phyloP scores from a whole-genome alignment of 1,140 invertebrate species.

The Apis laboriosa region DNA sequence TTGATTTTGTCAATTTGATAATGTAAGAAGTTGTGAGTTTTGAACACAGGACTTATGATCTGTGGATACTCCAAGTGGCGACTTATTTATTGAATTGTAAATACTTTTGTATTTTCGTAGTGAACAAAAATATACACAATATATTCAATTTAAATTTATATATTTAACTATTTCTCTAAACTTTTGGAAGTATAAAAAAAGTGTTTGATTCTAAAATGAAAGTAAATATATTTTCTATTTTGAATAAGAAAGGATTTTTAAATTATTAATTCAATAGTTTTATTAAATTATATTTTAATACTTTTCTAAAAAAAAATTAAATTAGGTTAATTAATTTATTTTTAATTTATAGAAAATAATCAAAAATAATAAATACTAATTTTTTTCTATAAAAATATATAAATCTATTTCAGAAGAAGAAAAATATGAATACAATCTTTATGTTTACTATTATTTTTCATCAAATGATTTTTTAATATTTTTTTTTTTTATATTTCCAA shows the following conservation, averaged over 20 bases:
- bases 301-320: background rate
- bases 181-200: background rate
- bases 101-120: conserved; percentile 79
- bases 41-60: conserved; percentile 33
- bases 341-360: background rate
- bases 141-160: conserved; percentile 28
- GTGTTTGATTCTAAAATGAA: background rate
- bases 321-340: background rate
- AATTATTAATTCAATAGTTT: background rate
- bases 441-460: background rate
- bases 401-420: background rate
- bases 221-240: background rate
- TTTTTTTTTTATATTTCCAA: background rate
- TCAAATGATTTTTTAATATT: background rate
- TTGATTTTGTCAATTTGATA: conserved; percentile 30
- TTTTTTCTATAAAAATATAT: background rate
- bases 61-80: conserved; percentile 59
- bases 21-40: conserved; percentile 18
- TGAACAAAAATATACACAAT: conserved; percentile 31
- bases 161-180: background rate
- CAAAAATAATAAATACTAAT: background rate
- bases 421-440: background rate
- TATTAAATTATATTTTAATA: background rate
- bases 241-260: background rate
- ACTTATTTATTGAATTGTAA: conserved; percentile 79